Evolutionary conservation across 2,797 vertebrate species (phyloP).

Genomic region (Pipistrellus kuhlii): DNA sequence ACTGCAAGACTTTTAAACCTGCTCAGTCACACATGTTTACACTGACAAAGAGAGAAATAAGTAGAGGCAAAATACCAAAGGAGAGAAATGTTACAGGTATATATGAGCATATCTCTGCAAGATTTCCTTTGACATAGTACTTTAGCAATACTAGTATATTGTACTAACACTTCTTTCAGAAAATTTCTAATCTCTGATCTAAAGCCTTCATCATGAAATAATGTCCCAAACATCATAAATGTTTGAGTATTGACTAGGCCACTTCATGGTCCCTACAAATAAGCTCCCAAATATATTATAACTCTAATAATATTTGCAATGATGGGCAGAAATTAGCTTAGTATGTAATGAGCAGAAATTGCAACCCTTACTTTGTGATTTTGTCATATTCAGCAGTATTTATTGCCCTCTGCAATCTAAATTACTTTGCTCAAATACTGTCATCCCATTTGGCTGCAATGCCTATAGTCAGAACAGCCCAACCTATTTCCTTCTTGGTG

Average conservation of each 20-base stretch:
- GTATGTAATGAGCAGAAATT: background rate
- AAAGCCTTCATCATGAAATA: background rate
- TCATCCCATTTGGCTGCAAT: background rate
- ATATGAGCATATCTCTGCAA: background rate
- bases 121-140: background rate
- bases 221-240: background rate
- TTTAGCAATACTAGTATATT: background rate
- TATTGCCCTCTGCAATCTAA: background rate
- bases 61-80: background rate
- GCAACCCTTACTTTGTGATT: background rate
- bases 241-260: background rate
- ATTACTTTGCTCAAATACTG: background rate
- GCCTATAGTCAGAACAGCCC: background rate
- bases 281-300: background rate
- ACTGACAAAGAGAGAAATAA: background rate
- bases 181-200: slow-evolving; percentile 5
- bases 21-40: background rate
- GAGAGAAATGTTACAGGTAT: background rate
- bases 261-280: background rate
- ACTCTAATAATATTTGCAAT: background rate
- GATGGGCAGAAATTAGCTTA: background rate
- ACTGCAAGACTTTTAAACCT: background rate
- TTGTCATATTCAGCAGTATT: background rate
- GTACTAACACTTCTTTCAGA: background rate
- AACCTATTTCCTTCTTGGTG: background rate